Conservation (phyloP, 2,797 vertebrate genomes). For the Peromyscus eremicus region DNA sequence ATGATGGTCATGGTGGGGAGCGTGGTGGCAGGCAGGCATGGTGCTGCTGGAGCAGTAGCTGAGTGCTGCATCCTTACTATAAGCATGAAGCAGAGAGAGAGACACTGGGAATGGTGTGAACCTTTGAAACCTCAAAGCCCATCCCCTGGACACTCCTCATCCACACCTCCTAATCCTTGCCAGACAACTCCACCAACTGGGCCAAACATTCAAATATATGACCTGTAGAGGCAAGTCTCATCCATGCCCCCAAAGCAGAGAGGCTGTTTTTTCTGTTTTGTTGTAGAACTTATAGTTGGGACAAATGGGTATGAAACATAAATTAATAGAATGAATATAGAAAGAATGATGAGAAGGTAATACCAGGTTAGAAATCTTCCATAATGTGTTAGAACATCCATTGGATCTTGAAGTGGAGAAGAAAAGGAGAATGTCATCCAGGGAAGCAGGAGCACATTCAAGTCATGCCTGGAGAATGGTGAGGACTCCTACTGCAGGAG, state of each 20-base stretch:
- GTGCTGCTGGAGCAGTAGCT: not conserved
- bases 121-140: not conserved
- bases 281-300: not conserved
- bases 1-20: not conserved
- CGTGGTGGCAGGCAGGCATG: not conserved
- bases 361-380: not conserved
- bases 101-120: not conserved
- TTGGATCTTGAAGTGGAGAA: slow-evolving; percentile 29
- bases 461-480: not conserved
- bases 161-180: not conserved
- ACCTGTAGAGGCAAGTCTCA: not conserved
- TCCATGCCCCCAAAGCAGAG: not conserved
- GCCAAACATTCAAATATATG: not conserved
- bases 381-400: not conserved
- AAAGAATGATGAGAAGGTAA: not conserved
- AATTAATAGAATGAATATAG: not conserved
- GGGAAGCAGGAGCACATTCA: not conserved
- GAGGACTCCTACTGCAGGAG: not conserved
- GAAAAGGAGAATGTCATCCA: not conserved
- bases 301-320: not conserved
- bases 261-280: not conserved
- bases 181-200: not conserved
- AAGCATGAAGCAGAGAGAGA: not conserved
- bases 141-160: not conserved
- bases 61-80: not conserved